Percentiles rank a stretch among this genome's conserved stretches.
These are phyloP conservation scores for Typhlichthys eigenmanni DNA, from an alignment of 2,797 vertebrate genomes.

Conservation along the genomic window DNA sequence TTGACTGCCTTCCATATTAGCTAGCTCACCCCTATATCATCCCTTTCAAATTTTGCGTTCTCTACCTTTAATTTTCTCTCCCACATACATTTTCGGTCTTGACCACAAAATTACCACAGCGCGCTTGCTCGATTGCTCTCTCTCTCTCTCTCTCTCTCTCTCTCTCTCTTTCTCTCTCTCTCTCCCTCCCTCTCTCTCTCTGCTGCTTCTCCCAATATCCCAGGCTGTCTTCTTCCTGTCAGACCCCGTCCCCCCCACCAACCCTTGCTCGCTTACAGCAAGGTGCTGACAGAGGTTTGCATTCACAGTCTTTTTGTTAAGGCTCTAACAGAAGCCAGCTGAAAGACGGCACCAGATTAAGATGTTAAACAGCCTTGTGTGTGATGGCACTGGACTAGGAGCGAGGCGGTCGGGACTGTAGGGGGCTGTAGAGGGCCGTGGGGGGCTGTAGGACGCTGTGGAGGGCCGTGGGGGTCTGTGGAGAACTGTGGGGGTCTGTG, in stretches of 20 bases:
- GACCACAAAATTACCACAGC: background rate
- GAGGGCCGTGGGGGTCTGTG: background rate
- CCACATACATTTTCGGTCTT: background rate
- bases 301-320: slow-evolving; percentile 76
- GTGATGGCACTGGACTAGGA: slow-evolving; percentile 69
- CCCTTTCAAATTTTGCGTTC: background rate
- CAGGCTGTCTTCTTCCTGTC: slow-evolving; percentile 19
- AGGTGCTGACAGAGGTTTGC: slow-evolving; percentile 80
- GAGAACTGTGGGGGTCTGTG: slow-evolving; percentile 9
- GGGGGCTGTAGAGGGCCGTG: background rate
- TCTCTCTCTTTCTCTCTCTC: background rate
- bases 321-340: slow-evolving; percentile 80
- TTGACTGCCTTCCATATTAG: background rate
- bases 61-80: background rate
- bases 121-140: too few relatives aligned
- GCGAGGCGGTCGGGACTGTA: slow-evolving; percentile 61
- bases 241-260: slow-evolving; percentile 39
- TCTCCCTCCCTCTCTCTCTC: slow-evolving; percentile 20
- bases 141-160: background rate
- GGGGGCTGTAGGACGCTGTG: too few relatives aligned
- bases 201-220: slow-evolving; percentile 27
- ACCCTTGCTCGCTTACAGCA: slow-evolving; percentile 61
- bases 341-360: slow-evolving; percentile 83
- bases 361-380: slow-evolving; percentile 77
- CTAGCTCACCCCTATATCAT: background rate